Evolutionary conservation across 2,888 invertebrate genomes (phyloP), one percentile per base, ranked within the genome.

Genomic region (Meteorus cinctellus): DNA sequence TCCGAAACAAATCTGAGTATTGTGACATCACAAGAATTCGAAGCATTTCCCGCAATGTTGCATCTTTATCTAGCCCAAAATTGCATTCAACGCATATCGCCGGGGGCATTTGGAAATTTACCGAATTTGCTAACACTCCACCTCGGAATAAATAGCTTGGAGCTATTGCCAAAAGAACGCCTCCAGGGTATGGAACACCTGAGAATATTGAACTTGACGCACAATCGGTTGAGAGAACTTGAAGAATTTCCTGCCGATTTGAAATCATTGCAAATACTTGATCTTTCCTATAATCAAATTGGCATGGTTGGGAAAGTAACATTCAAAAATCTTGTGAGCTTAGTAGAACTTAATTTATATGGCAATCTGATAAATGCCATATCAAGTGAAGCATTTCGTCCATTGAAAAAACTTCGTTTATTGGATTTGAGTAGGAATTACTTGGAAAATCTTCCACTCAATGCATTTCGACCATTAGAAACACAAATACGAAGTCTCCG

Each of bases 361-460:
- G 95, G 95, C 51, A 97, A 97, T 90, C 95, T 95, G 92, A 93
- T 97, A 88, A 94, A 95, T 51, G 92, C 93, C 1, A 92, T 96
- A 81, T 95, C 96, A 19, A 92, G 93, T 60, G 96, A 96, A 81
- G 94, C 95, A 66, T 96, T 96, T 86, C 93, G 93, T 82, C 94
- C 94, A 75, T 90, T 96, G 83, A 94, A 95, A 85, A 95, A 96
- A 87, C 91, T 97, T 69, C 91, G 94, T 71, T 90, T 94, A 29
- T 92, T 97, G 76, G 96, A 97, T 89, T 91, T 97, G 78, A 95
- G 95, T 81, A 92, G 93, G 85, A 97, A 97, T 90, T 95, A 95
- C 89, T 93, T 97, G 85, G 96, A 96, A 90, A 93, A 94, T 82
- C 92, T 97, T 82, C 95, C 95, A 62, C 90, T 96, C 82, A 95